Evolutionary conservation across 2,797 vertebrate species (phyloP), one percentile per base, ranked within the genome.

Genomic region (Manis javanica): DNA sequence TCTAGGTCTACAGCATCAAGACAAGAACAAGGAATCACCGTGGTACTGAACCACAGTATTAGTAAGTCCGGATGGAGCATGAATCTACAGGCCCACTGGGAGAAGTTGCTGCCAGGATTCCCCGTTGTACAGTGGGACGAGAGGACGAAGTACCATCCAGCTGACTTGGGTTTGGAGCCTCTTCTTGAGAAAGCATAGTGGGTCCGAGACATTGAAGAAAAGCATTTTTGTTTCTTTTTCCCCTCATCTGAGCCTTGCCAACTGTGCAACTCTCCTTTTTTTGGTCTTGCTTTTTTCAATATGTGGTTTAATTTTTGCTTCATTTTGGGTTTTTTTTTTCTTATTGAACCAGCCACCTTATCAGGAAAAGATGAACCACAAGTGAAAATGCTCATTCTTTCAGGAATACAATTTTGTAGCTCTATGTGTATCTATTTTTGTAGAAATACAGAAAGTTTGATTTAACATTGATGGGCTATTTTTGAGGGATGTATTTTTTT

Each of bases 21-120:
- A 99, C 98, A 99, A 99, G 99, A 98, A 96, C 97, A 99, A 99
- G 98, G 98, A 99, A 49, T 98, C 99, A 68, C 98, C 99, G 93
- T 99, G 99, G 99, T 99, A 99, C 98, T 99, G 98, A 99, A 95
- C 95, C 97, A 90, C 72, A 85, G 64, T 90, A 49, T 96, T 94
- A 87, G 88, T 42, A 84, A 79, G 77, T 90, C 68, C 94, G 95
- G 68, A 78, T 86, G 96, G 79, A 95, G 95, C 87, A 37, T 93
- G 93, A 97, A 87, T 94, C 89, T 87, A 74, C 1, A 84, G 49
- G 23, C 55, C 97, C 97, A 46, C 95, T 91, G 97, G 95, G 96
- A 23, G 77, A 96, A 51, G 29, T 96, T 82, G 12, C 46, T 95
- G 55, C 84, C 94, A 77, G 92, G 9, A 15, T 88, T 96, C 96